A percentile compares a stretch with the other conserved stretches of the same genome.
These are phyloP conservation scores for Pseudochirops corinnae DNA, from an alignment of 2,797 vertebrate genomes.

Conservation along the genomic window DNA sequence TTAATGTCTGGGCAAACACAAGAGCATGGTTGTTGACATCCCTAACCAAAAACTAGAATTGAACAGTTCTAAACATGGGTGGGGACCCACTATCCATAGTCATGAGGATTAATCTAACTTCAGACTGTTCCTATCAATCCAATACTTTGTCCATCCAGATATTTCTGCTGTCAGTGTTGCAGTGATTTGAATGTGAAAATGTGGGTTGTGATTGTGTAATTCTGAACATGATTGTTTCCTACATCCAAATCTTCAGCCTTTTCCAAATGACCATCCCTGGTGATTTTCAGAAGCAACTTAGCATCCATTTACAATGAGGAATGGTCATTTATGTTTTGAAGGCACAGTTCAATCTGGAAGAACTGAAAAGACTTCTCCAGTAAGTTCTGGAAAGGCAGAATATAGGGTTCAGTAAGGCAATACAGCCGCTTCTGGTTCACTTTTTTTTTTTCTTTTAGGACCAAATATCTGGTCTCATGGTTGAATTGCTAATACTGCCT, in stretches of 20 bases:
- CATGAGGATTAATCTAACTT: conserved; percentile 74
- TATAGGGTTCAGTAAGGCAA: background rate
- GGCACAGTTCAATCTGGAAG: conserved; percentile 11
- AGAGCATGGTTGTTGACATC: conserved; percentile 70
- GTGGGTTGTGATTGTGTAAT: conserved; percentile 82
- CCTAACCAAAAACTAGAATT: conserved; percentile 75
- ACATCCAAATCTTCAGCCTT: conserved; percentile 86
- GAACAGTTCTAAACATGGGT: conserved; percentile 79
- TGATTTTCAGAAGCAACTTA: rapidly evolving
- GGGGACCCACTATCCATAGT: conserved; percentile 60
- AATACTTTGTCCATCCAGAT: conserved; percentile 85
- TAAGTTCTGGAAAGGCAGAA: background rate
- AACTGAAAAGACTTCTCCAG: conserved; percentile 25
- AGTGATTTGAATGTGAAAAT: conserved; percentile 86
- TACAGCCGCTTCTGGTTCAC: conserved; percentile 12
- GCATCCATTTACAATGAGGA: background rate
- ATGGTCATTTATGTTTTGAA: conserved; percentile 70
- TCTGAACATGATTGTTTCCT: conserved; percentile 84
- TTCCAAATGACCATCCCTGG: conserved; percentile 73
- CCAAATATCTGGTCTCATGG: background rate
- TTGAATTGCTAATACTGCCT: conserved; percentile 31
- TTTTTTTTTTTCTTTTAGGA: background rate
- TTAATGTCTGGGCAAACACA: rapidly evolving
- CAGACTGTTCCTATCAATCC: conserved; percentile 85
- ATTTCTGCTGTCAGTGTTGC: conserved; percentile 86